phyloP scores from a whole-genome alignment of 2,113 vertebrate species.

The Heliornis fulica region DNA sequence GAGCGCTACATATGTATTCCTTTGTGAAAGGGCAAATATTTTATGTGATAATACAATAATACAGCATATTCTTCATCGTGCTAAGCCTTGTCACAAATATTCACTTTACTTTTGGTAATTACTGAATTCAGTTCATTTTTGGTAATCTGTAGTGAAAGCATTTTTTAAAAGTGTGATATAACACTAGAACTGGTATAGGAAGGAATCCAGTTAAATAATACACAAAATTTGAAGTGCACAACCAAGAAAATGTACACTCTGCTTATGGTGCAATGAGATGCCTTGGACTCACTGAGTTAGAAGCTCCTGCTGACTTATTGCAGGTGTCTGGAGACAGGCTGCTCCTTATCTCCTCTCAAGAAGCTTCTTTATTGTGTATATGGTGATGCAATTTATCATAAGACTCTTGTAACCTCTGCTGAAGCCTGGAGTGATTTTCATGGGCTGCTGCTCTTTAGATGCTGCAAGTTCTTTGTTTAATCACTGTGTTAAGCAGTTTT shows the following conservation, averaged over 20 bases:
- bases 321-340: background rate
- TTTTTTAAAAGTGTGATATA: background rate
- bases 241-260: background rate
- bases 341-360: background rate
- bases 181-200: background rate
- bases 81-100: background rate
- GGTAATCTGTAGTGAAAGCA: background rate
- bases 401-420: background rate
- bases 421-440: background rate
- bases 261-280: background rate
- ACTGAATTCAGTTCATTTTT: background rate
- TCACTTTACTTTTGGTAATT: background rate
- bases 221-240: background rate
- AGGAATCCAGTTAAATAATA: background rate
- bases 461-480: constrained; percentile 1
- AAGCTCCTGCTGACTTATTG: background rate
- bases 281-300: background rate
- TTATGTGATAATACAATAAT: background rate
- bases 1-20: background rate
- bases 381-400: background rate
- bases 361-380: background rate
- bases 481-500: constrained; percentile 8
- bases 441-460: background rate
- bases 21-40: background rate
- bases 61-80: background rate